Evolutionary conservation across 1,140 invertebrate genomes (phyloP).

Genomic region (Papilio glaucus): DNA sequence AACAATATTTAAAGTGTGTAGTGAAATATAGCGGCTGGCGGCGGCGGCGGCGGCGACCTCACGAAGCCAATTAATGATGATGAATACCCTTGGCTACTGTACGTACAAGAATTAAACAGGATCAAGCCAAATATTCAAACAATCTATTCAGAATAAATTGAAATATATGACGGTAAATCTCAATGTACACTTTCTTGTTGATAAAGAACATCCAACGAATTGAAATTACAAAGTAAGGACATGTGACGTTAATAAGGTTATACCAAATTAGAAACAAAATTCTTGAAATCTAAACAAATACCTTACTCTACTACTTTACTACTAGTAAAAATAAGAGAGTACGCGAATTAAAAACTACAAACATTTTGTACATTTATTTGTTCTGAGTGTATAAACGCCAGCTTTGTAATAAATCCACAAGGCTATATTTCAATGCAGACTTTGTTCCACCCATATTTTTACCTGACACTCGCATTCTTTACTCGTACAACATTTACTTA

Average conservation of each 20-base stretch:
- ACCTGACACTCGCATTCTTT: constrained; percentile 36
- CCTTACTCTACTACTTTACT: neutral
- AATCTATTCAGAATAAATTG: neutral
- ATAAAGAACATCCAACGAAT: no score
- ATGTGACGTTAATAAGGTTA: no score
- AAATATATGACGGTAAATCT: neutral
- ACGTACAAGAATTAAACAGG: neutral
- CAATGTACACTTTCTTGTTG: no score
- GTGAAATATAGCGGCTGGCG: constrained; percentile 6
- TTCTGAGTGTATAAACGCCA: constrained; percentile 8
- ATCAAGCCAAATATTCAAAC: neutral
- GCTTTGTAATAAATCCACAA: constrained; percentile 24
- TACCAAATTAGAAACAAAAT: no score
- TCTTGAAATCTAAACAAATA: neutral
- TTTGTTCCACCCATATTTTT: constrained; percentile 33
- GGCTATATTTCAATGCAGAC: constrained; percentile 33
- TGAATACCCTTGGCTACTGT: neutral
- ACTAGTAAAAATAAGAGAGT: neutral
- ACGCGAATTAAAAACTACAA: constrained; percentile 9
- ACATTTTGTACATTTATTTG: constrained; percentile 28
- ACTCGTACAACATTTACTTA: constrained; percentile 32
- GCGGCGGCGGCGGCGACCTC: neutral
- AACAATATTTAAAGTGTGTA: constrained; percentile 21
- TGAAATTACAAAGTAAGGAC: no score
- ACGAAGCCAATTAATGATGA: constrained; percentile 12